Percentiles rank a stretch among this genome's conserved stretches.
These are phyloP conservation scores for Cyclophora punctaria DNA, from an alignment of 2,888 invertebrate genomes.

Conservation along the genomic window DNA sequence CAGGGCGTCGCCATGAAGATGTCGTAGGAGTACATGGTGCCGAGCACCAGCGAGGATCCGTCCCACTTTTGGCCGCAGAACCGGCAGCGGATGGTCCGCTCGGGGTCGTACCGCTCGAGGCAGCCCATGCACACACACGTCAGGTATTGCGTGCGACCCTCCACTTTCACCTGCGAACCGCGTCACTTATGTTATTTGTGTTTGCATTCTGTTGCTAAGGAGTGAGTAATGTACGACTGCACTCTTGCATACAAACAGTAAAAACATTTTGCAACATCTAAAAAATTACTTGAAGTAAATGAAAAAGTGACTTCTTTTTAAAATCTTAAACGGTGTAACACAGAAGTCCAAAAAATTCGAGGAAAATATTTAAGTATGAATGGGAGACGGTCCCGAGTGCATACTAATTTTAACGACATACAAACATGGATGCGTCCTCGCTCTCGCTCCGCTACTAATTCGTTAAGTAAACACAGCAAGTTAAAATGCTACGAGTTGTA, in stretches of 20 bases:
- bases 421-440: slow-evolving; percentile 36
- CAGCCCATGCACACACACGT: slow-evolving; percentile 97
- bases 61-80: slow-evolving; percentile 93
- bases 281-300: too few species aligned
- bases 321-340: neutral
- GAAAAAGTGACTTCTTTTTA: too few species aligned
- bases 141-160: slow-evolving; percentile 91
- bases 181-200: slow-evolving; percentile 1
- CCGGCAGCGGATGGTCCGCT: slow-evolving; percentile 85
- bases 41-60: slow-evolving; percentile 93
- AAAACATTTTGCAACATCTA: too few species aligned
- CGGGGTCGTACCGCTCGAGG: slow-evolving; percentile 87
- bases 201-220: slow-evolving; percentile 15
- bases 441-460: slow-evolving; percentile 47
- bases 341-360: slow-evolving; percentile 5
- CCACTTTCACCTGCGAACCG: slow-evolving; percentile 86
- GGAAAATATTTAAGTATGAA: slow-evolving; percentile 6
- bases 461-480: slow-evolving; percentile 32
- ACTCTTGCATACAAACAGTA: too few species aligned
- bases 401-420: slow-evolving; percentile 52
- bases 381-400: slow-evolving; percentile 16
- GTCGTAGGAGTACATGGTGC: slow-evolving; percentile 99
- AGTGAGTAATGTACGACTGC: slow-evolving; percentile 12
- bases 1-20: slow-evolving; percentile 98
- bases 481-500: slow-evolving; percentile 30